Conservation (phyloP, 2,113 vertebrate genomes). For the Ctenodactylus gundi region DNA sequence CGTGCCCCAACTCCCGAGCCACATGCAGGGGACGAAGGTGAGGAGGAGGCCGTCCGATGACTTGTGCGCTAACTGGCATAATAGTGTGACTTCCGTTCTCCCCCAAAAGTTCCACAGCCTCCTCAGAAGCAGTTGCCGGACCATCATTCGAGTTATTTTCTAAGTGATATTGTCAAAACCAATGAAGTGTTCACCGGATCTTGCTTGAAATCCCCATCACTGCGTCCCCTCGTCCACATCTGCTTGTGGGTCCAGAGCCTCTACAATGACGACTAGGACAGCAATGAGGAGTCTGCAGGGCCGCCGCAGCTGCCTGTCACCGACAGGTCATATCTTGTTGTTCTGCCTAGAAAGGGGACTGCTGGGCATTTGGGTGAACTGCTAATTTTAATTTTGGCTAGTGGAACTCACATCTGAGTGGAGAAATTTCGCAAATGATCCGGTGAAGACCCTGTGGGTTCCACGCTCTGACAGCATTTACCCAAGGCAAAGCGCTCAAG, state of each 20-base stretch:
- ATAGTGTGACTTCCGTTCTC: slow-evolving; percentile 53
- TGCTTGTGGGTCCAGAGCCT: neutral
- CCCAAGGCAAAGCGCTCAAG: neutral
- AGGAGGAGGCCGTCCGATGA: slow-evolving; percentile 34
- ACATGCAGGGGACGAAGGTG: neutral
- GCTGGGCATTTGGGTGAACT: neutral
- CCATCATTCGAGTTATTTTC: slow-evolving; percentile 44
- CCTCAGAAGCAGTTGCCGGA: slow-evolving; percentile 12
- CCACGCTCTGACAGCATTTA: neutral
- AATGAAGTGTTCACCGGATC: slow-evolving; percentile 25
- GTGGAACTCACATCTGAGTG: neutral
- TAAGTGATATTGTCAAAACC: slow-evolving; percentile 48
- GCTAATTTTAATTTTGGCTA: neutral
- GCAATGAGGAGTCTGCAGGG: neutral
- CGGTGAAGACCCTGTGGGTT: neutral
- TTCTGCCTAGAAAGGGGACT: neutral
- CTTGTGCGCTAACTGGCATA: slow-evolving; percentile 50
- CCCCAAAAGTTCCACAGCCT: slow-evolving; percentile 5
- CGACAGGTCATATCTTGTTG: neutral
- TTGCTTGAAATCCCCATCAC: neutral
- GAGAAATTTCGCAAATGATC: neutral
- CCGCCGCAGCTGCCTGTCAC: accelerated
- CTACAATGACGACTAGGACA: neutral
- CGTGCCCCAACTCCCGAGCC: neutral
- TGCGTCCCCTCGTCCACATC: neutral